These are phyloP conservation scores for Bubalus kerabau DNA, from an alignment of 2,113 vertebrate genomes.

Conservation along the genomic window DNA sequence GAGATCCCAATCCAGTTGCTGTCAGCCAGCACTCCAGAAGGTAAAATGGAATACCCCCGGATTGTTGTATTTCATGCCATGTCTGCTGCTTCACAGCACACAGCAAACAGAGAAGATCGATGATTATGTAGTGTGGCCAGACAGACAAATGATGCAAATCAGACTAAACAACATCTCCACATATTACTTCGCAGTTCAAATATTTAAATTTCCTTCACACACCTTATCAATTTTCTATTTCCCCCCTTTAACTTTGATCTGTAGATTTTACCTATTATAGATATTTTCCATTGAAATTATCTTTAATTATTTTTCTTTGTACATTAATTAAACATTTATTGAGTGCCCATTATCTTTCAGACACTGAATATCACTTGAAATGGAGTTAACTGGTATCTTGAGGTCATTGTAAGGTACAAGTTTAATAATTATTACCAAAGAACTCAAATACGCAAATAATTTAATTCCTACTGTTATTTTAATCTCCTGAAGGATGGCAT, in stretches of 20 bases:
- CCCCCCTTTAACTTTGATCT: background rate
- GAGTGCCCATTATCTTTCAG: background rate
- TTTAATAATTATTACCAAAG: background rate
- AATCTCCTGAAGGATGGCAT: slow-evolving; percentile 20
- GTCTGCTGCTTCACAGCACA: background rate
- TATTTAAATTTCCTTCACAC: background rate
- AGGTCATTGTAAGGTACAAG: background rate
- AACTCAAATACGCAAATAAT: background rate
- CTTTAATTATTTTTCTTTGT: background rate
- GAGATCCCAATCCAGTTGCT: background rate
- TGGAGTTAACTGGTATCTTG: background rate
- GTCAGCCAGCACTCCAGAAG: background rate
- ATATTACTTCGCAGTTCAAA: background rate
- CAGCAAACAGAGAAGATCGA: background rate
- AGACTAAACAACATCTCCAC: background rate
- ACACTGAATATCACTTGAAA: background rate
- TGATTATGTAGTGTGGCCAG: background rate
- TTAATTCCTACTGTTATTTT: slow-evolving; percentile 36
- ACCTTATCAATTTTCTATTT: background rate
- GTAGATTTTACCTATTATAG: background rate
- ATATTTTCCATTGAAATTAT: background rate
- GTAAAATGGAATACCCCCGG: background rate
- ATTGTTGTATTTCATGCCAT: background rate
- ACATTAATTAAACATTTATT: background rate
- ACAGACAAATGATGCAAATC: background rate